Percentiles rank a stretch among this genome's conserved stretches.
These are phyloP conservation scores for Amyelois transitella DNA, from an alignment of 1,140 invertebrate species.

Conservation along the genomic window DNA sequence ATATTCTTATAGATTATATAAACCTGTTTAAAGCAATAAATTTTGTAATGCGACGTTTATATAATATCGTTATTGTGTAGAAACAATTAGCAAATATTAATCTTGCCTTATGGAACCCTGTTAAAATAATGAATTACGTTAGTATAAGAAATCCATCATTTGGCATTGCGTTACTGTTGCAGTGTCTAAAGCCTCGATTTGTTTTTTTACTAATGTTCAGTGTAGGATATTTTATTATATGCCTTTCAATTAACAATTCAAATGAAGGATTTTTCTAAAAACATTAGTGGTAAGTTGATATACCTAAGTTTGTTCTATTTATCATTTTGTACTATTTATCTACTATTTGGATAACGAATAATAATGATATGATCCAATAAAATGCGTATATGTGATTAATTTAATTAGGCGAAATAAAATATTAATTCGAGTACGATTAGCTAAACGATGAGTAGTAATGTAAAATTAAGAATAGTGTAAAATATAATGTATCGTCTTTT, in stretches of 20 bases:
- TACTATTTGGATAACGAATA: too few species aligned
- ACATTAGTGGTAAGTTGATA: neutral
- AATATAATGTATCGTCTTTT: too few species aligned
- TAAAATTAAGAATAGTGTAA: too few species aligned
- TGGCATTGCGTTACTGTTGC: neutral
- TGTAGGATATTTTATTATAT: neutral
- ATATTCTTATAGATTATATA: too few species aligned
- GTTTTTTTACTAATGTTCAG: neutral
- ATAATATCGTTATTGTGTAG: neutral
- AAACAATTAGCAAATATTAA: neutral
- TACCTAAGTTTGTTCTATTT: too few species aligned
- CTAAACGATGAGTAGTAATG: too few species aligned
- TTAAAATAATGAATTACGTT: neutral
- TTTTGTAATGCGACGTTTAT: neutral
- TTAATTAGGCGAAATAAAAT: too few species aligned
- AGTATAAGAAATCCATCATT: neutral
- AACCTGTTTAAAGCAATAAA: neutral
- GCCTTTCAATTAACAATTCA: too few species aligned
- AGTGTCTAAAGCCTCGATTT: neutral
- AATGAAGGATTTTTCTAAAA: neutral
- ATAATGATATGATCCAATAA: too few species aligned
- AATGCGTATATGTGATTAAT: too few species aligned
- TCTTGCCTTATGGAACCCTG: neutral
- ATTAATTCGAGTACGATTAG: too few species aligned
- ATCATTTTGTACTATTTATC: too few species aligned